Evolutionary conservation across 2,888 invertebrate species (phyloP).

Genomic region (Synergus itoensis): DNA sequence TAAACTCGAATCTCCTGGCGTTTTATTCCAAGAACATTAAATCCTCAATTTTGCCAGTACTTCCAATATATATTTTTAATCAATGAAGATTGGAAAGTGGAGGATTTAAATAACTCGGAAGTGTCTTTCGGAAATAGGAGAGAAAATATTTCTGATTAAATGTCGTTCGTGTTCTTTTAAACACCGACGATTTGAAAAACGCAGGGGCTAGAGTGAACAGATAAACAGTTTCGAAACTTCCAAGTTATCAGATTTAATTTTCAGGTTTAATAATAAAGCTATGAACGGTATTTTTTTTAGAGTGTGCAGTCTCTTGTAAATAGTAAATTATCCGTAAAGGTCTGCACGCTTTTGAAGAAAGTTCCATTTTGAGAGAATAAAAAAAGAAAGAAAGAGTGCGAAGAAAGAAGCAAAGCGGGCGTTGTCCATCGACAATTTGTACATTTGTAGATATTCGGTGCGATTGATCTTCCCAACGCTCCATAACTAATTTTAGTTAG

Average conservation of each 20-base stretch:
- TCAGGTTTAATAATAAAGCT: neutral
- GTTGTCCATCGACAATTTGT: constrained; percentile 65
- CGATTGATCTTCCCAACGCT: constrained; percentile 49
- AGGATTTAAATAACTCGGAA: neutral
- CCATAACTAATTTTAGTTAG: constrained; percentile 42
- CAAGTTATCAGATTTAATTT: neutral
- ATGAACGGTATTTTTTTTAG: constrained; percentile 10
- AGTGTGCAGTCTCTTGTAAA: constrained; percentile 58
- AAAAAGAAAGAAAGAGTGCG: constrained; percentile 13
- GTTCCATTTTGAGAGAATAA: constrained; percentile 3
- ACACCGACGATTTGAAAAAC: neutral
- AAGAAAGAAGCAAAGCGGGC: constrained; percentile 26
- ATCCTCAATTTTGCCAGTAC: neutral
- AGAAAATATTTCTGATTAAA: constrained; percentile 3
- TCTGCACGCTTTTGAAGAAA: constrained; percentile 39
- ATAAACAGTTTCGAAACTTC: constrained; percentile 1
- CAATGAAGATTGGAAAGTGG: neutral
- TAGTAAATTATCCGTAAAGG: constrained; percentile 63
- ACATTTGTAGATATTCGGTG: constrained; percentile 72
- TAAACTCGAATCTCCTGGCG: neutral
- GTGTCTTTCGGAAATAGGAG: neutral
- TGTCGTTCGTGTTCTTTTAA: constrained; percentile 29
- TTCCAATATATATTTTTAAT: constrained; percentile 10
- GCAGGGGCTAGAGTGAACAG: neutral
- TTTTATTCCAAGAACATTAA: neutral